phyloP scores from a whole-genome alignment of 2,888 invertebrate species.

The Drosophila anceps region DNA sequence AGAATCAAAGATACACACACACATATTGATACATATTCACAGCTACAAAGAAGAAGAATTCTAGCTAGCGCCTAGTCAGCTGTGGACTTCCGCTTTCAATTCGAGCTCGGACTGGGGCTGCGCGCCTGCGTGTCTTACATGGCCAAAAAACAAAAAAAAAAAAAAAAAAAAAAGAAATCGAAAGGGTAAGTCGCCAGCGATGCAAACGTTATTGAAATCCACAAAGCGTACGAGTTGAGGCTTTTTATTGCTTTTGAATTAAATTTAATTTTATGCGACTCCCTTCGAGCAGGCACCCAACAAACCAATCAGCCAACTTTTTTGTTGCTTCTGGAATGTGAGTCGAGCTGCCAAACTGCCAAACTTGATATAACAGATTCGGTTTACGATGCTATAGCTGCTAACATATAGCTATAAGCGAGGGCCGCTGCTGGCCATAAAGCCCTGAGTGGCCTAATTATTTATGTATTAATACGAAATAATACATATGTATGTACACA shows the following conservation, averaged over 20 bases:
- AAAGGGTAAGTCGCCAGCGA: slow-evolving; percentile 68
- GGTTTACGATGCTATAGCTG: slow-evolving; percentile 26
- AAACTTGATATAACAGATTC: slow-evolving; percentile 58
- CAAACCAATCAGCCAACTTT: neutral
- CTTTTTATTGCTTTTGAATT: slow-evolving; percentile 70
- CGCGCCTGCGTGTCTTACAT: slow-evolving; percentile 37
- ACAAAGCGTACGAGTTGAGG: slow-evolving; percentile 60
- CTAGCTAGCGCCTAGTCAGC: slow-evolving; percentile 21
- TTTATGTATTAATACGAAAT: slow-evolving; percentile 59
- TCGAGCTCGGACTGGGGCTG: slow-evolving; percentile 14
- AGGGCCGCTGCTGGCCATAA: slow-evolving; percentile 11
- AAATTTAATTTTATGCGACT: slow-evolving; percentile 59
- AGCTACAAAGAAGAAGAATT: slow-evolving; percentile 31
- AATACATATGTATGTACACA: slow-evolving; percentile 23
- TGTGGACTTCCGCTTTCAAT: slow-evolving; percentile 24
- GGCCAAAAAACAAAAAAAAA: too few species aligned
- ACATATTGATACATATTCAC: too few species aligned
- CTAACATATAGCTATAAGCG: neutral
- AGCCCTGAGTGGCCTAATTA: slow-evolving; percentile 56
- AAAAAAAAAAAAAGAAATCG: slow-evolving; percentile 61
- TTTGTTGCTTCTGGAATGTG: slow-evolving; percentile 32
- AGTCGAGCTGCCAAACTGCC: slow-evolving; percentile 39
- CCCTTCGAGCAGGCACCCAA: neutral
- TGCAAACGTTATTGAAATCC: slow-evolving; percentile 56
- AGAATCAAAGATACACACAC: too few species aligned